Conservation (phyloP, 2,797 vertebrate genomes). For the Thalassophryne amazonica region DNA sequence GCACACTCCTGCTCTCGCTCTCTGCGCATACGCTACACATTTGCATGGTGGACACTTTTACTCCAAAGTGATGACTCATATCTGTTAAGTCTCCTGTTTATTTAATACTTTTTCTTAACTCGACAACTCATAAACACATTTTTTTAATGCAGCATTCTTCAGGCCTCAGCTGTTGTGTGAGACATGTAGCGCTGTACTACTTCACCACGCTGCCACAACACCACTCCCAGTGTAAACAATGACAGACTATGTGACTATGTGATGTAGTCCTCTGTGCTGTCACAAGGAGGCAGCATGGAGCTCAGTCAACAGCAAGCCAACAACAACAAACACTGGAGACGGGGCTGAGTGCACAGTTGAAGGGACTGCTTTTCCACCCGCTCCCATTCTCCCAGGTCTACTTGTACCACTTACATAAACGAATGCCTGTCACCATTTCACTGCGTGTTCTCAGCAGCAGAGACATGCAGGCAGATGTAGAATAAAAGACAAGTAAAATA, state of each 20-base stretch:
- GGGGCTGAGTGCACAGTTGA: constrained; percentile 67
- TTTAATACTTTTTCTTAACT: not conserved
- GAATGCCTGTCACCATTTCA: constrained; percentile 45
- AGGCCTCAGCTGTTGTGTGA: constrained; percentile 29
- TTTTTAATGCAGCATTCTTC: not conserved
- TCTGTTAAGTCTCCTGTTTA: not conserved
- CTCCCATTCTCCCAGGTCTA: constrained; percentile 30
- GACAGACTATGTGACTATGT: constrained; percentile 18
- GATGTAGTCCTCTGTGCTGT: constrained; percentile 22
- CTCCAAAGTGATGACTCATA: constrained; percentile 13
- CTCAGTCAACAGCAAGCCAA: constrained; percentile 42
- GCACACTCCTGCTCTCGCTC: not conserved
- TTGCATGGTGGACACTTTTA: constrained; percentile 18
- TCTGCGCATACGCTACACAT: not conserved
- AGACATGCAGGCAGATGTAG: constrained; percentile 14
- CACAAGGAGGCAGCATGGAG: constrained; percentile 68
- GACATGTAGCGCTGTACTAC: constrained; percentile 18
- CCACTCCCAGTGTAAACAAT: constrained; percentile 40
- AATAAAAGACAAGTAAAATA: constrained; percentile 11
- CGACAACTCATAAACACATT: not conserved
- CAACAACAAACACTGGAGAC: constrained; percentile 69
- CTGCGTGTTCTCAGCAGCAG: constrained; percentile 8
- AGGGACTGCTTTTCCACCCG: constrained; percentile 55
- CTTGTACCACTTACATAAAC: constrained; percentile 59
- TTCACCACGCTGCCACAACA: constrained; percentile 35